Evolutionary conservation across 1,140 invertebrate species (phyloP).

Genomic region (Carcinoscorpius rotundicauda): DNA sequence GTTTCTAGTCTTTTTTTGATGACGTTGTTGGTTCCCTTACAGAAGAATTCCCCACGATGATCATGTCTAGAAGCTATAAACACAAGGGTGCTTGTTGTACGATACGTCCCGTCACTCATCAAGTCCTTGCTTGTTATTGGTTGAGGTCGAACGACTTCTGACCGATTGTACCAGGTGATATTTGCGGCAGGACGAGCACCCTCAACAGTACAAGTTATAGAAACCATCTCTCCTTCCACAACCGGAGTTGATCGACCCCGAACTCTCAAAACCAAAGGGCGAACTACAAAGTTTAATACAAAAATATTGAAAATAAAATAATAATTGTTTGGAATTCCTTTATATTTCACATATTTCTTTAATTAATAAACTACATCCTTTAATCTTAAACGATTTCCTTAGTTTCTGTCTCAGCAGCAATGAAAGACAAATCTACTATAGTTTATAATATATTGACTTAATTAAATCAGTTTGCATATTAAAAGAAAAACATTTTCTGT

Average conservation of each 20-base stretch:
- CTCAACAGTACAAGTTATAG: conserved; percentile 24
- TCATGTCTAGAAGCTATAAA: conserved; percentile 25
- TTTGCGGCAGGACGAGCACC: conserved; percentile 27
- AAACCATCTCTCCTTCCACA: conserved; percentile 26
- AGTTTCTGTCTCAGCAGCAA: too few relatives aligned
- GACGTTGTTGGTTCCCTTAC: conserved; percentile 26
- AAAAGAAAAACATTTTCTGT: too few relatives aligned
- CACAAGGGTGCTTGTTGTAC: conserved; percentile 23
- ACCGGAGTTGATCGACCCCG: conserved; percentile 22
- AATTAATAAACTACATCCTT: too few relatives aligned
- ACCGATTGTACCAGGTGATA: conserved; percentile 28
- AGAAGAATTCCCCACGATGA: conserved; percentile 25
- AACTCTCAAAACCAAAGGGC: conserved; percentile 21
- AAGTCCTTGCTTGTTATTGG: conserved; percentile 22
- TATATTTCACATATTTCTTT: too few relatives aligned
- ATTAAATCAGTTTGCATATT: too few relatives aligned
- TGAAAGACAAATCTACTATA: too few relatives aligned
- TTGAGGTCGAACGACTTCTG: conserved; percentile 19
- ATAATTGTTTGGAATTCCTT: too few relatives aligned
- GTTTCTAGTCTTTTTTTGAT: conserved; percentile 23
- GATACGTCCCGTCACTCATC: conserved; percentile 25
- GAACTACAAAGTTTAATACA: conserved; percentile 16
- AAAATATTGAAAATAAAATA: too few relatives aligned
- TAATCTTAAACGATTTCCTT: too few relatives aligned
- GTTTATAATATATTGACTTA: too few relatives aligned